These are phyloP conservation scores for Xenopus petersii DNA, from an alignment of 2,797 vertebrate genomes.

Conservation along the genomic window DNA sequence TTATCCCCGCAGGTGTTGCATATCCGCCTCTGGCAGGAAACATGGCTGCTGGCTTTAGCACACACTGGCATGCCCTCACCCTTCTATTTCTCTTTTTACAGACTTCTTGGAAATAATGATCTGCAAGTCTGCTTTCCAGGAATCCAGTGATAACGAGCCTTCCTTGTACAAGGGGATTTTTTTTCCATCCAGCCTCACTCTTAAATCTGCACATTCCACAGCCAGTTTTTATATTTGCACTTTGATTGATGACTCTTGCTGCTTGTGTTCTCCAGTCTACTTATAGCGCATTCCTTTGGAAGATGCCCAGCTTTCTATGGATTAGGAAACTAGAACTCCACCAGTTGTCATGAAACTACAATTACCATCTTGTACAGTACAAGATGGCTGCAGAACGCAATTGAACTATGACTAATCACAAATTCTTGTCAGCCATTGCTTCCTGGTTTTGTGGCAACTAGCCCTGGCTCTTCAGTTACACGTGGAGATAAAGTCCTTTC, in stretches of 20 bases:
- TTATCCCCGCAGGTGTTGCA: neutral
- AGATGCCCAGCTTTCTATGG: neutral
- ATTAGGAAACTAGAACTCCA: neutral
- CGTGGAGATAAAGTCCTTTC: too few relatives aligned
- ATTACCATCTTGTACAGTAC: neutral
- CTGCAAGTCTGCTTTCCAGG: neutral
- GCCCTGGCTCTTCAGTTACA: too few relatives aligned
- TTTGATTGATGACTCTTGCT: neutral
- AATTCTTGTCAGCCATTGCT: too few relatives aligned
- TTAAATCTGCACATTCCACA: neutral
- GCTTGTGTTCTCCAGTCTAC: neutral
- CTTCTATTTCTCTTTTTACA: constrained; percentile 2
- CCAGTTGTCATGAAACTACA: neutral
- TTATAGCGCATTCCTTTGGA: neutral
- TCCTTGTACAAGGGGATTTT: neutral
- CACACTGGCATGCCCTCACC: constrained; percentile 9
- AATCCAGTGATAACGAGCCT: neutral
- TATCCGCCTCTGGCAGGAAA: neutral
- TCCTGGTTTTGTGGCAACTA: too few relatives aligned
- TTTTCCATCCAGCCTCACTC: neutral
- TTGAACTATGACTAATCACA: too few relatives aligned
- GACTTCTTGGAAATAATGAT: constrained; percentile 19
- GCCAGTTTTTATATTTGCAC: neutral
- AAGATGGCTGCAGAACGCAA: too few relatives aligned
- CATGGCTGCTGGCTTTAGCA: neutral